These are phyloP conservation scores for Momotus momota DNA, from an alignment of 2,797 vertebrate genomes.

Conservation along the genomic window DNA sequence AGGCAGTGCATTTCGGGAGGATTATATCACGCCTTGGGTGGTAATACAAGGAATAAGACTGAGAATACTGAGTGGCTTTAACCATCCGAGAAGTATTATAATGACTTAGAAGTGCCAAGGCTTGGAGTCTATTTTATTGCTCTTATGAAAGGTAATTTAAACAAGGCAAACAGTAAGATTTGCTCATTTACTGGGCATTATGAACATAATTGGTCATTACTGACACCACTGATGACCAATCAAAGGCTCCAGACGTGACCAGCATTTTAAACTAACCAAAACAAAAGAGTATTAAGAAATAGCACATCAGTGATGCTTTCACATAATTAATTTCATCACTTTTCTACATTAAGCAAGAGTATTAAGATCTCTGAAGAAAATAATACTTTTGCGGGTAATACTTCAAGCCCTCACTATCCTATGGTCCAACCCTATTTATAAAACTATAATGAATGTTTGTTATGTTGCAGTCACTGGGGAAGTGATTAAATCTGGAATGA, in stretches of 20 bases:
- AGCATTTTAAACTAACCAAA: constrained; percentile 20
- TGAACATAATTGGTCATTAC: constrained; percentile 18
- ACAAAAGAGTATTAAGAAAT: not conserved
- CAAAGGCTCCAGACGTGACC: constrained; percentile 9
- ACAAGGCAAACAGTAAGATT: constrained; percentile 37
- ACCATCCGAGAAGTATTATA: constrained; percentile 14
- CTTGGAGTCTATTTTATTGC: constrained; percentile 10
- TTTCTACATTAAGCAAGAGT: not conserved
- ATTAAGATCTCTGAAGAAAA: not conserved
- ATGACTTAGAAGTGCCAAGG: not conserved
- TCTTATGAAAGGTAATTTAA: constrained; percentile 38
- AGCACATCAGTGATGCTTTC: not conserved
- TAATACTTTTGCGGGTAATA: not conserved
- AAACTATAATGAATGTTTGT: not conserved
- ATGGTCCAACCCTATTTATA: not conserved
- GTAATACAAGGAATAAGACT: constrained; percentile 45
- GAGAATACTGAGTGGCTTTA: constrained; percentile 45
- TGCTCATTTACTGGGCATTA: constrained; percentile 14
- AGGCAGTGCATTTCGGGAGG: constrained; percentile 61
- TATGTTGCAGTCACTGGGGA: not conserved
- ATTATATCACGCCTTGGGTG: constrained; percentile 65
- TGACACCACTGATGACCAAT: constrained; percentile 10
- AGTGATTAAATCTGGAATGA: not conserved
- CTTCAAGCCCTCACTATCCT: not conserved
- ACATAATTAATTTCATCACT: not conserved